phyloP scores from a whole-genome alignment of 92 coral and sea anemone genomes.

The Porites lobata region DNA sequence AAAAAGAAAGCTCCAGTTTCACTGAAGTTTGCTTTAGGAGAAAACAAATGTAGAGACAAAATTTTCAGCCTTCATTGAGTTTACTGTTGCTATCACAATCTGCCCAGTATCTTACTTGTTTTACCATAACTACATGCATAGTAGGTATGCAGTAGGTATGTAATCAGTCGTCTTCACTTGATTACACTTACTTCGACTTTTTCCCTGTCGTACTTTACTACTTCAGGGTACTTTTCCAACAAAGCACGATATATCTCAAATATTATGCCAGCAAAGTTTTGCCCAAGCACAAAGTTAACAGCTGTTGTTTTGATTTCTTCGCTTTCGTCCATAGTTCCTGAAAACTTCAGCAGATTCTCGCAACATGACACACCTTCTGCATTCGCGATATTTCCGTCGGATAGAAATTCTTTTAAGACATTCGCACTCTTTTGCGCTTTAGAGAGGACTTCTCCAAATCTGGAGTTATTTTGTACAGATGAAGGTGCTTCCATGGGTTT shows the following conservation, averaged over 20 bases:
- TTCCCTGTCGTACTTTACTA: conserved; percentile 22
- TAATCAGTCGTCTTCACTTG: no score
- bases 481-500: not conserved
- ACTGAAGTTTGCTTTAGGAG: no score
- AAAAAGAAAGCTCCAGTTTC: no score
- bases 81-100: no score
- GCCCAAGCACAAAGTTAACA: not conserved
- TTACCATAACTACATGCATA: no score
- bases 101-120: no score
- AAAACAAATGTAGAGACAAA: no score
- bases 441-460: not conserved
- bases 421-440: not conserved
- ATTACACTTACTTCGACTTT: conserved; percentile 5
- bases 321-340: conserved; percentile 12
- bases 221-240: conserved; percentile 7
- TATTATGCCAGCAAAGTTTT: not conserved
- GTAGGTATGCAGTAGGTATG: no score
- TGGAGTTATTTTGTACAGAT: not conserved
- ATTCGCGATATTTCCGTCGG: conserved; percentile 23
- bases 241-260: conserved; percentile 10
- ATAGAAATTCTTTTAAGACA: conserved; percentile 1
- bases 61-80: no score
- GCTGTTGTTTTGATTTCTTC: conserved; percentile 15
- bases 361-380: conserved; percentile 14
- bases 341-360: conserved; percentile 28